Base-by-base conservation (phyloP, 2,113 vertebrate genomes). In the Porphyrio hochstetteri region DNA sequence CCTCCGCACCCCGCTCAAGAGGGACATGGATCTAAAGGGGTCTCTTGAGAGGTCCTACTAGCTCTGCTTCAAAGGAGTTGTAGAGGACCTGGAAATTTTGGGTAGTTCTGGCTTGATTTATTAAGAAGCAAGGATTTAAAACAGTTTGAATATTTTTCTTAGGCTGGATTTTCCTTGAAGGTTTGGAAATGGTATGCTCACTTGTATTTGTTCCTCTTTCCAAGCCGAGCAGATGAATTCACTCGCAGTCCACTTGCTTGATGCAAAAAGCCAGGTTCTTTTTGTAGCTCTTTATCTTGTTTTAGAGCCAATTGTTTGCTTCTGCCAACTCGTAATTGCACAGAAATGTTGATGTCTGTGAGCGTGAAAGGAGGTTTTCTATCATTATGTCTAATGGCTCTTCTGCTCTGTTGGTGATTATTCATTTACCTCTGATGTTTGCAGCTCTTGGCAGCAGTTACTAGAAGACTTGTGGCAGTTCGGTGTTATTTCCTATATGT, bases 371-470 rank as follows among this genome's bases (percentile, higher is more conserved):
- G 90, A 89, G 48, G 76, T 84, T 92, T 97, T 97, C 96, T 93
- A 65, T 96, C 95, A 97, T 92, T 93, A 75, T 82, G 72, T 90
- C 86, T 96, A 96, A 97, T 93, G 82, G 88, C 40, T 92, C 84
- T 71, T 95, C 94, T 95, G 72, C 72, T 92, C 88, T 70, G 72
- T 11, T 81, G 86, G 86, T 82, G 89, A 97, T 96, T 96, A 96
- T 92, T 97, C 93, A 92, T 80, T 92, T 93, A 92, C 88, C 55
- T 94, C 84, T 68, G 65, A 88, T 92, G 92, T 75, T 82, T 86
- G 52, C 0, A 0, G 82, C 65, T 93, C 80, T 78, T 94, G 77
- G 88, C 23, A 0, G 74, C 50, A 2, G 9, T 80, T 91, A 57
- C 70, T 63, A 84, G 75, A 96, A 86, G 83, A 91, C 69, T 64